These are phyloP conservation scores for Pseudanteris insignis DNA, from an alignment of 2,888 invertebrate species.

Conservation along the genomic window DNA sequence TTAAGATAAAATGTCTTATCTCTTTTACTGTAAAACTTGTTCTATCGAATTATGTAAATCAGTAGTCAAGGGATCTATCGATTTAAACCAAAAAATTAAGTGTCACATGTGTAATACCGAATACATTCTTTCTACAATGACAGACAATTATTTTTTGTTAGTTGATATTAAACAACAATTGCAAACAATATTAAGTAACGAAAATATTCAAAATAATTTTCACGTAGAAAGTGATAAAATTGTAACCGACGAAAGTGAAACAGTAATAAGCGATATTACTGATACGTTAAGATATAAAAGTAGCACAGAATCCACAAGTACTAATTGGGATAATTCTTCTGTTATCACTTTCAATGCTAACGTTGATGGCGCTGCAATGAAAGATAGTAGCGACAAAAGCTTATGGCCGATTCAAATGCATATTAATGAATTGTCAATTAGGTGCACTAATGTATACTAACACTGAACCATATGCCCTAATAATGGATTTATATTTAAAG, in stretches of 20 bases:
- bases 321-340: too few species aligned
- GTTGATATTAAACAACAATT: conserved; percentile 10
- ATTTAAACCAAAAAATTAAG: not conserved
- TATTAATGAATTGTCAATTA: conserved; percentile 17
- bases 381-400: conserved; percentile 3
- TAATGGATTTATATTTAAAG: conserved; percentile 13
- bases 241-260: not conserved
- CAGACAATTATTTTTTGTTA: conserved; percentile 4
- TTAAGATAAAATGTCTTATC: not conserved
- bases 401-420: conserved; percentile 8
- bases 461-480: conserved; percentile 6
- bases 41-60: not conserved
- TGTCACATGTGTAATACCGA: not conserved
- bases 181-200: not conserved
- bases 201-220: not conserved
- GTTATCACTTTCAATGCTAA: conserved; percentile 5
- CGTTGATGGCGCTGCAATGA: conserved; percentile 8
- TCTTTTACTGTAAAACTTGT: conserved; percentile 5
- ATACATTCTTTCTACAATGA: not conserved
- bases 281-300: too few species aligned
- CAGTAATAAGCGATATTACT: too few species aligned
- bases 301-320: too few species aligned
- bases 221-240: too few species aligned
- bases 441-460: conserved; percentile 6
- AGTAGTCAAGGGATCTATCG: not conserved